Evolutionary conservation across 2,113 vertebrate species (phyloP).

Genomic region (Megaleporinus macrocephalus): DNA sequence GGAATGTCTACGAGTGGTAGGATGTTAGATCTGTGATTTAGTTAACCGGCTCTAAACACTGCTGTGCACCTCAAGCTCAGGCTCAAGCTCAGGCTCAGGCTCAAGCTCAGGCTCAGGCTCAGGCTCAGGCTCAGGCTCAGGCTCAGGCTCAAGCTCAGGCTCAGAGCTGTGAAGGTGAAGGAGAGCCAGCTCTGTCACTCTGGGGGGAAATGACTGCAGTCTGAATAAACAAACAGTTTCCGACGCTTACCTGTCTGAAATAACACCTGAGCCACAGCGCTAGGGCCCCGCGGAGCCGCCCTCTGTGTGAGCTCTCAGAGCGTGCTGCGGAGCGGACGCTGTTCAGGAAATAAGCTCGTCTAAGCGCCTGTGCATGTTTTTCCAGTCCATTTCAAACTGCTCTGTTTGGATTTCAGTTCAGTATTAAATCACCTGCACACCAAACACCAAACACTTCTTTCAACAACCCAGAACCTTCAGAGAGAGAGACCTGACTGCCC

Average conservation of each 20-base stretch:
- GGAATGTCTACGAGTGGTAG: too few species aligned
- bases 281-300: conserved; percentile 28
- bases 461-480: not conserved
- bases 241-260: conserved; percentile 61
- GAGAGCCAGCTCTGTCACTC: conserved; percentile 55
- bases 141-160: too few species aligned
- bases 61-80: too few species aligned
- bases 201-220: conserved; percentile 67
- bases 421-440: conserved; percentile 11
- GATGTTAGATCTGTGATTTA: too few species aligned
- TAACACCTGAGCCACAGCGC: conserved; percentile 60
- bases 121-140: too few species aligned
- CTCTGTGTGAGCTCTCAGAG: conserved; percentile 45
- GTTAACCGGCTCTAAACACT: not conserved
- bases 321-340: conserved; percentile 24
- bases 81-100: too few species aligned
- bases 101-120: too few species aligned
- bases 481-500: not conserved
- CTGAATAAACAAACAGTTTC: conserved; percentile 72
- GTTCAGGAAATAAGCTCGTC: conserved; percentile 21
- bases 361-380: conserved; percentile 31
- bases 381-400: conserved; percentile 45
- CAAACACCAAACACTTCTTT: not conserved
- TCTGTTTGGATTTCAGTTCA: conserved; percentile 30
- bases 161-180: conserved; percentile 56